Evolutionary conservation across 2,888 invertebrate species (phyloP).

Genomic region (Fragum fragum): DNA sequence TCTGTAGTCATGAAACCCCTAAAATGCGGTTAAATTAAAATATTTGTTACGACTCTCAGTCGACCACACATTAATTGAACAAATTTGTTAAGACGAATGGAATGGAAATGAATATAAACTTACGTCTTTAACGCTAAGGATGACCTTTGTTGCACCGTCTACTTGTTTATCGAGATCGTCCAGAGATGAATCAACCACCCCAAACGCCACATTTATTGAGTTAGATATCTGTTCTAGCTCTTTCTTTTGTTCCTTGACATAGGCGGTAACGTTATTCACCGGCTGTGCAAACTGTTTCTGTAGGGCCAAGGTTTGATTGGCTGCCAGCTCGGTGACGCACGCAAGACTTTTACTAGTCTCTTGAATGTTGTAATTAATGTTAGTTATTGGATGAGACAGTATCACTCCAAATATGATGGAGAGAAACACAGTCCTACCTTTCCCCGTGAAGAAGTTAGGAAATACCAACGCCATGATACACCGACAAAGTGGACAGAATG

Average conservation of each 20-base stretch:
- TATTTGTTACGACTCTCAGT: no score
- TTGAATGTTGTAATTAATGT: conserved; percentile 66
- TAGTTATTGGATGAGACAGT: conserved; percentile 63
- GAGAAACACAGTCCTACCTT: conserved; percentile 64
- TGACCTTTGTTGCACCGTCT: conserved; percentile 18
- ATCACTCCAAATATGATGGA: conserved; percentile 70
- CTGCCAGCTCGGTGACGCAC: conserved; percentile 70
- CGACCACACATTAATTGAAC: no score
- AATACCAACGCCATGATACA: conserved; percentile 66
- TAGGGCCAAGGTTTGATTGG: conserved; percentile 61
- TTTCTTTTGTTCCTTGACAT: conserved; percentile 36
- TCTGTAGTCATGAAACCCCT: no score
- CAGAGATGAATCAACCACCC: conserved; percentile 14
- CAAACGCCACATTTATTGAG: conserved; percentile 30
- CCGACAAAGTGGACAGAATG: conserved; percentile 58
- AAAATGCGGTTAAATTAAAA: no score
- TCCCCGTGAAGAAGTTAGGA: conserved; percentile 68
- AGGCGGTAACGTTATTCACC: conserved; percentile 40
- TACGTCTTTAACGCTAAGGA: conserved; percentile 35
- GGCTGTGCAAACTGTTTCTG: conserved; percentile 48
- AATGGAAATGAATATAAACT: no score
- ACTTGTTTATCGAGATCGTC: conserved; percentile 31
- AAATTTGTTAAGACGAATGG: no score
- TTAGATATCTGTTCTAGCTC: conserved; percentile 22
- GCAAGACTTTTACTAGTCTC: conserved; percentile 67